These are phyloP conservation scores for Furnarius figulus DNA, from an alignment of 2,113 vertebrate genomes.

Conservation along the genomic window DNA sequence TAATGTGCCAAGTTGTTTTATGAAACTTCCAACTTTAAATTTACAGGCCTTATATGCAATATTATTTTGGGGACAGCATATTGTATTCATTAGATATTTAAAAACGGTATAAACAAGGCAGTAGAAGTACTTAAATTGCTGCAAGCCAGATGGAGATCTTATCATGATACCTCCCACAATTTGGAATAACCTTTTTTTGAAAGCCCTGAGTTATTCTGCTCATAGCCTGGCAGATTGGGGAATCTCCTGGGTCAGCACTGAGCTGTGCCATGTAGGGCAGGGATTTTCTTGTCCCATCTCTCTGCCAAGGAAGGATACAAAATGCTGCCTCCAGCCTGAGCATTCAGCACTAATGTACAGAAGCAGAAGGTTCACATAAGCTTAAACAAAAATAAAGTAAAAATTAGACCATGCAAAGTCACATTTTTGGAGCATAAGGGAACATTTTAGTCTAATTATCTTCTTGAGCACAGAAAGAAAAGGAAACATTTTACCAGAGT, in stretches of 20 bases:
- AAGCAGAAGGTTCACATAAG: neutral
- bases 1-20: neutral
- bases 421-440: constrained; percentile 51
- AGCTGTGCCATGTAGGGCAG: neutral
- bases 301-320: neutral
- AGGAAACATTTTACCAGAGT: constrained; percentile 48
- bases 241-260: neutral
- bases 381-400: neutral
- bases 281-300: neutral
- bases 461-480: constrained; percentile 39
- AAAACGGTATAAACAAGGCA: constrained; percentile 35
- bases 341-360: neutral
- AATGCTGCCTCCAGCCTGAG: neutral
- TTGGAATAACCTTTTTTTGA: neutral
- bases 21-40: neutral
- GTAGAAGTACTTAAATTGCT: constrained; percentile 27
- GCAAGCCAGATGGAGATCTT: constrained; percentile 39
- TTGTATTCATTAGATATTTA: constrained; percentile 34
- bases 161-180: constrained; percentile 46
- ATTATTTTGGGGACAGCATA: constrained; percentile 2
- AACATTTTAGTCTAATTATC: constrained; percentile 56
- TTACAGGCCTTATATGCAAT: neutral
- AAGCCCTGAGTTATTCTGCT: neutral
- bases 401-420: neutral
- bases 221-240: neutral